These are phyloP conservation scores for Theristicus caerulescens DNA, from an alignment of 2,113 vertebrate genomes.

Conservation along the genomic window DNA sequence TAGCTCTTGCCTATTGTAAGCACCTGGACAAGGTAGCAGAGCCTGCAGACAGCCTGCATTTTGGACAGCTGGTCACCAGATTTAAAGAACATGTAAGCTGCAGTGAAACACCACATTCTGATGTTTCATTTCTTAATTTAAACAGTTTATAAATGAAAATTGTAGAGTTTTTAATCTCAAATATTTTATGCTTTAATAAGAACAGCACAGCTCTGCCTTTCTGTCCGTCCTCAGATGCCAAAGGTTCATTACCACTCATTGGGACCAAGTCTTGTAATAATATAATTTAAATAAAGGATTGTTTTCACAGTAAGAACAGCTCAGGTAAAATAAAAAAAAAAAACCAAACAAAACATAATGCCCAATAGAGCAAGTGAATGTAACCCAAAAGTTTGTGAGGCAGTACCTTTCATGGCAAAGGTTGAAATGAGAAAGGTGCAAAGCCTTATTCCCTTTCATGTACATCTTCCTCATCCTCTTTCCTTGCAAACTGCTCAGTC, in stretches of 20 bases:
- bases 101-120: background rate
- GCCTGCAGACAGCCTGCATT: background rate
- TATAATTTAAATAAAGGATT: background rate
- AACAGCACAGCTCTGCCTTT: background rate
- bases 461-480: background rate
- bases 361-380: background rate
- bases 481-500: rapidly evolving
- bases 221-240: background rate
- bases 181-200: background rate
- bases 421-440: background rate
- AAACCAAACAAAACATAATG: background rate
- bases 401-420: background rate
- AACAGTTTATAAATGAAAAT: background rate
- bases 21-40: background rate
- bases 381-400: background rate
- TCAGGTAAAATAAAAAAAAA: background rate
- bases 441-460: background rate
- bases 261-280: background rate
- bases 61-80: background rate
- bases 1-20: background rate
- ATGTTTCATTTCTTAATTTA: background rate
- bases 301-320: background rate
- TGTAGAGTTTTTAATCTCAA: background rate
- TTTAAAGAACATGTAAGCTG: background rate
- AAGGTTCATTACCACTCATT: background rate